Conservation (phyloP, 2,888 invertebrate species). For the Brachyopa scutellaris region DNA sequence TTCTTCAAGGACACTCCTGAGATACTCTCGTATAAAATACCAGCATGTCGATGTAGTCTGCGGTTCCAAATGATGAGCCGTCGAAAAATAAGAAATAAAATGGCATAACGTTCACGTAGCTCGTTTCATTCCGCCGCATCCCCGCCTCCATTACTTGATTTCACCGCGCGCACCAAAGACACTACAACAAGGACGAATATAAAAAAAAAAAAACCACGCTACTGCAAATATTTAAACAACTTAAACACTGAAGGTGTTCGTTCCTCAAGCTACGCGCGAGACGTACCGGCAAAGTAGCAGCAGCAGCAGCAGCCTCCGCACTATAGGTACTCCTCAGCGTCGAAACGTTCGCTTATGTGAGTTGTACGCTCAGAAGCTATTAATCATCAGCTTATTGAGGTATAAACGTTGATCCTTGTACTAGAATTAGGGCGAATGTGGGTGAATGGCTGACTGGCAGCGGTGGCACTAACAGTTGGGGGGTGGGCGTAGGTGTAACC, state of each 20-base stretch:
- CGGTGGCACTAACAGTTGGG: background rate
- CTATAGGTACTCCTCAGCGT: background rate
- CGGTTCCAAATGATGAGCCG: constrained; percentile 22
- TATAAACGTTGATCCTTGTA: constrained; percentile 77
- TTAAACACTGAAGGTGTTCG: constrained; percentile 49
- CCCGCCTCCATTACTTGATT: background rate
- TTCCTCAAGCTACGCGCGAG: background rate
- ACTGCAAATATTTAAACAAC: constrained; percentile 57
- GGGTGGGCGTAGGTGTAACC: constrained; percentile 30
- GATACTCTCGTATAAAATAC: background rate
- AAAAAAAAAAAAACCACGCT: background rate
- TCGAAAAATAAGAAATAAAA: constrained; percentile 44
- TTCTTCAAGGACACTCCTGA: constrained; percentile 1
- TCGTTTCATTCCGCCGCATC: background rate
- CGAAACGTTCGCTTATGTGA: constrained; percentile 30
- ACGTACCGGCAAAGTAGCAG: background rate
- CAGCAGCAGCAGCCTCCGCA: background rate
- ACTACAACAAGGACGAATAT: background rate
- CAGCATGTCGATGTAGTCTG: constrained; percentile 17
- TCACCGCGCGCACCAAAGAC: constrained; percentile 24
- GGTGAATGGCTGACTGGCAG: constrained; percentile 45
- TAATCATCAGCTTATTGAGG: constrained; percentile 80
- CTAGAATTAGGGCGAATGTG: constrained; percentile 65
- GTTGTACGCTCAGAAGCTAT: constrained; percentile 74
- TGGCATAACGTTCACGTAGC: constrained; percentile 35